Evolutionary conservation across 2,113 vertebrate genomes (phyloP).

Genomic region (Oryzias melastigma): DNA sequence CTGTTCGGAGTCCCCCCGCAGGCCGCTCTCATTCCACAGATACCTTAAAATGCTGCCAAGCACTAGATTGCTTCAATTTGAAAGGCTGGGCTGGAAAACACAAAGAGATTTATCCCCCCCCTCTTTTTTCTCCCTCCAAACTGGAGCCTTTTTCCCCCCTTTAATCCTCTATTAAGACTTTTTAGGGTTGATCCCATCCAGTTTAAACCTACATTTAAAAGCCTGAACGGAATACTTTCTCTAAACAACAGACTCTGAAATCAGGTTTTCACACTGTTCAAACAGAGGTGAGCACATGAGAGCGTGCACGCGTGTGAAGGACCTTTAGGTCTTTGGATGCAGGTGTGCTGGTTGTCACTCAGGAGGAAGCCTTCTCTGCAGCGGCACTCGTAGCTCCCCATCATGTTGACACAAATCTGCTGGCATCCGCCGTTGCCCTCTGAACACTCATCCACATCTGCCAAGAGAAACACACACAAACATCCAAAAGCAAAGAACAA

Average conservation of each 20-base stretch:
- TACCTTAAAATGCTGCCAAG: conserved; percentile 59
- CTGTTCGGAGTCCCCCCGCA: conserved; percentile 47
- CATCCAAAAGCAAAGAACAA: conserved; percentile 11
- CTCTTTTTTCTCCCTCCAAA: conserved; percentile 21
- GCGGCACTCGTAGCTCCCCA: conserved; percentile 98
- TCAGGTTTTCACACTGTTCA: background rate
- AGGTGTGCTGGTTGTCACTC: conserved; percentile 99
- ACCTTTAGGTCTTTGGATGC: conserved; percentile 98
- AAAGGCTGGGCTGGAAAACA: conserved; percentile 42
- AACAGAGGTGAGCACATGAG: background rate
- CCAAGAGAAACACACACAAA: conserved; percentile 24
- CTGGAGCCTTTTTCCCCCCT: conserved; percentile 34
- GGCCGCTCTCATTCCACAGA: conserved; percentile 47
- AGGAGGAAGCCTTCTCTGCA: conserved; percentile 97
- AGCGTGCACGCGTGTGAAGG: conserved; percentile 24
- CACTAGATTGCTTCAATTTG: conserved; percentile 60
- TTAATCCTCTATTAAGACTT: conserved; percentile 38
- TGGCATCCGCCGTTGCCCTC: conserved; percentile 97
- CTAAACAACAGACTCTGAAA: too few species aligned
- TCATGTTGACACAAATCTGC: conserved; percentile 98
- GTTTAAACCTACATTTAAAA: conserved; percentile 16
- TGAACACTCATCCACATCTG: conserved; percentile 95
- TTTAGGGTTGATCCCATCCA: conserved; percentile 34
- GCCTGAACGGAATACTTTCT: too few species aligned
- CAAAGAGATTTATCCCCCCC: conserved; percentile 45